Base-by-base conservation (phyloP, 1,140 invertebrate species). In the Drosophila sucinea region DNA sequence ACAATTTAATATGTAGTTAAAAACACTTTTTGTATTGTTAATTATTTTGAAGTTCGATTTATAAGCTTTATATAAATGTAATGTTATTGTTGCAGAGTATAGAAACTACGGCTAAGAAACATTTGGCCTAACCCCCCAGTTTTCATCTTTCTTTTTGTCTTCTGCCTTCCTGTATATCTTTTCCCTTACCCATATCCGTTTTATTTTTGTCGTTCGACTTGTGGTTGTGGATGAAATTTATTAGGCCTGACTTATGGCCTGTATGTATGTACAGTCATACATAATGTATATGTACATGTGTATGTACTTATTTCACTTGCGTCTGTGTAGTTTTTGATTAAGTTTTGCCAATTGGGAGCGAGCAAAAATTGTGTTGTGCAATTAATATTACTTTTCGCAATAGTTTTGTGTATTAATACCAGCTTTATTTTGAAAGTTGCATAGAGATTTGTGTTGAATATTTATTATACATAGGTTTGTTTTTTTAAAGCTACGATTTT, bases 181-280 rank as follows among this genome's bases (percentile, higher is more conserved):
- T 17, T 17, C 8, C 63, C n/a, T 25, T 55, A 60, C 11, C 30
- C 54, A 17, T 41, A 30, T 57, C 1, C 17, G 40, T 41, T 61
- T 66, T 77, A 70, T 66, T 77, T 77, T 77, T 77, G 73, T 77
- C 73, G 73, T 77, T 70, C 73, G 73, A 77, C 69, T 77, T 70
- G 44, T 77, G 73, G 60, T 60, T 44, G 73, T 70, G 73, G 17
- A 58, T 67, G 60, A 77, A 77, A 77, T 77, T 77, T 77, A 77
- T 77, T 77, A 77, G 73, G 73, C 73, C 63, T 76, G 73, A 77
- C 73, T 64, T 77, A 77, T 70, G 73, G 73, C 66, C 57, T 74
- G 77, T 77, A 56, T 75, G 72, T 67, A 67, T 17, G 17, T 55
- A 67, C 17, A 44, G 4, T 7, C 44, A 47, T 47, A 47, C 44